Evolutionary conservation across 2,113 vertebrate species (phyloP), one percentile per base, ranked within the genome.

Genomic region (Blennius ocellaris): DNA sequence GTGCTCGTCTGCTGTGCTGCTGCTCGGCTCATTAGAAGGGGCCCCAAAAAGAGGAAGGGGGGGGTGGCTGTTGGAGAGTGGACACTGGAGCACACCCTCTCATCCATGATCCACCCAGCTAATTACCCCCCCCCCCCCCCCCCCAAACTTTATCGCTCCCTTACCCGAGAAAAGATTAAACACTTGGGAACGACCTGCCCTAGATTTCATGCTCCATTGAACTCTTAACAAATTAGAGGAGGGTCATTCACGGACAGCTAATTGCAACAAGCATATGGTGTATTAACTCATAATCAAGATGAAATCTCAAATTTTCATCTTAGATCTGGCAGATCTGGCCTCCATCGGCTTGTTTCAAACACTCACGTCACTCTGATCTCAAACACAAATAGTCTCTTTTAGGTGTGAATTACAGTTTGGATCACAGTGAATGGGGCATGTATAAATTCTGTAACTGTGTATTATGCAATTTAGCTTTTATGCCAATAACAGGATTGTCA

Each of bases 141-240:
- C 21, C 21, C 21, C 21, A 2, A 30, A 30, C 21, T 37, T n/a
- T 41, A 44, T 9, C 12, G 9, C 50, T 37, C 63, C 37, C 52
- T 58, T 65, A 58, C 67, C 75, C 69, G 60, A 77, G 76, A 91
- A 71, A 76, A 90, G 83, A 94, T 91, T 90, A 90, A 93, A 92
- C 90, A 83, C 89, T 75, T 63, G 89, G 85, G 91, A 90, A 87
- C 72, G 91, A 94, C 90, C 89, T 93, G 89, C 83, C 87, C 89
- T 82, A 92, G 85, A 94, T 94, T 94, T 92, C 69, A 91, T 79
- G 88, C 92, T 91, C 89, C 90, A 91, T 92, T 93, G 93, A 93
- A 93, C 89, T 92, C 83, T 89, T 87, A 92, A 93, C 89, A 93
- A 92, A 94, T 94, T 91, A 92, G 78, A 84, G 81, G 80, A 87